A percentile compares a stretch with the other conserved stretches of the same genome.
phyloP scores from a whole-genome alignment of 2,797 vertebrate genomes.

The Otus scops region DNA sequence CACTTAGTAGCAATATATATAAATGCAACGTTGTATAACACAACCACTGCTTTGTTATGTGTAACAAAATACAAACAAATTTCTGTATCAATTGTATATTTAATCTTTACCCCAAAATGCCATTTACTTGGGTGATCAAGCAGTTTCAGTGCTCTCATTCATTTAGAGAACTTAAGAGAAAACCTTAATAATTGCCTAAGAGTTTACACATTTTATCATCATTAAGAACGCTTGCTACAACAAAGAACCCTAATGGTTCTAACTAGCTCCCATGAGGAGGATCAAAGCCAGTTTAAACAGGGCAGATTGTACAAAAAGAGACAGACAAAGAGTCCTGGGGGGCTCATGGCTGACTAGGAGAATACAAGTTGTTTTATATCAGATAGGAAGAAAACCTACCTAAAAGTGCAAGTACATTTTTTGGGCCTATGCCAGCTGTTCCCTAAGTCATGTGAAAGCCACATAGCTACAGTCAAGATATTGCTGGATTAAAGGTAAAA shows the following conservation, averaged over 20 bases:
- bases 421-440: fast-evolving
- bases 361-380: not conserved
- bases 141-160: not conserved
- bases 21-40: not conserved
- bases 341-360: not conserved
- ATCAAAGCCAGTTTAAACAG: constrained; percentile 19
- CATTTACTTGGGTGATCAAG: not conserved
- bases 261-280: not conserved
- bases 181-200: not conserved
- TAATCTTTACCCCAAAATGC: not conserved
- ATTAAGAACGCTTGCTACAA: constrained; percentile 14
- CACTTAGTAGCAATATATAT: not conserved
- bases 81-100: not conserved
- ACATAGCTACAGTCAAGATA: fast-evolving
- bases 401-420: not conserved
- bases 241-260: not conserved
- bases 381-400: not conserved
- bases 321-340: not conserved
- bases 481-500: not conserved
- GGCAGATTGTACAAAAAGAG: not conserved
- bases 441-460: not conserved
- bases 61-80: not conserved
- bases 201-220: constrained; percentile 11
- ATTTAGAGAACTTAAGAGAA: not conserved
- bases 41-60: not conserved